These are phyloP conservation scores for Zaprionus africanus DNA, from an alignment of 1,140 invertebrate genomes.

Conservation along the genomic window DNA sequence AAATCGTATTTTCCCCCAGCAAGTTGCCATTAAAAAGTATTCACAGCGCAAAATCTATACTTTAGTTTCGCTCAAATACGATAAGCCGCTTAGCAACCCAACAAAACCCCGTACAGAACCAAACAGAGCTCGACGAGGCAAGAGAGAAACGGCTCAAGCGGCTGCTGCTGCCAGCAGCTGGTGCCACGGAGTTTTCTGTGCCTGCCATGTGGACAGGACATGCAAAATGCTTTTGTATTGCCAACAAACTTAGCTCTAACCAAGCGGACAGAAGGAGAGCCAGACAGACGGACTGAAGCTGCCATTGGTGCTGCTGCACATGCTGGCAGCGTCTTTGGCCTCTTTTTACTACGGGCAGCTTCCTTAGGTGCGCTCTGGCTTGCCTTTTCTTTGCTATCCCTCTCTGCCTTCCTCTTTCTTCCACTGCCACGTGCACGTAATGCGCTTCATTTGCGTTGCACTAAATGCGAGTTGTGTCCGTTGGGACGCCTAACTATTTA, in stretches of 20 bases:
- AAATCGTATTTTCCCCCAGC: constrained; percentile 72
- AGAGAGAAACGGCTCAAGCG: constrained; percentile 24
- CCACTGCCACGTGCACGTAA: constrained; percentile 66
- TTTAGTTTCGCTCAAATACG: constrained; percentile 75
- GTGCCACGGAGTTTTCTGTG: constrained; percentile 39
- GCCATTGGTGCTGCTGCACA: constrained; percentile 9
- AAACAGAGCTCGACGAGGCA: background rate
- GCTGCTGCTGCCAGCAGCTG: constrained; percentile 44
- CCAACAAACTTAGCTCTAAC: constrained; percentile 65
- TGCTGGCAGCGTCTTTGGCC: constrained; percentile 34
- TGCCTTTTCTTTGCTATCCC: constrained; percentile 15
- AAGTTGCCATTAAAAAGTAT: constrained; percentile 81
- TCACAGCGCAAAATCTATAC: constrained; percentile 79
- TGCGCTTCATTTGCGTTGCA: constrained; percentile 81
- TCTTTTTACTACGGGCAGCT: constrained; percentile 20
- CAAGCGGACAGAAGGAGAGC: constrained; percentile 17
- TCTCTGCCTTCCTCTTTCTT: background rate
- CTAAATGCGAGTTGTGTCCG: constrained; percentile 58
- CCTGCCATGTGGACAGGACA: constrained; percentile 55
- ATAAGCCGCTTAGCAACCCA: constrained; percentile 72
- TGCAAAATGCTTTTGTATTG: constrained; percentile 82
- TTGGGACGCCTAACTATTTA: constrained; percentile 44
- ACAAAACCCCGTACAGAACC: constrained; percentile 50
- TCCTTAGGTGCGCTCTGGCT: constrained; percentile 31
- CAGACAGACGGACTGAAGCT: constrained; percentile 32